These are phyloP conservation scores for Sebastes alutus DNA, from an alignment of 2,797 vertebrate species.

Conservation along the genomic window DNA sequence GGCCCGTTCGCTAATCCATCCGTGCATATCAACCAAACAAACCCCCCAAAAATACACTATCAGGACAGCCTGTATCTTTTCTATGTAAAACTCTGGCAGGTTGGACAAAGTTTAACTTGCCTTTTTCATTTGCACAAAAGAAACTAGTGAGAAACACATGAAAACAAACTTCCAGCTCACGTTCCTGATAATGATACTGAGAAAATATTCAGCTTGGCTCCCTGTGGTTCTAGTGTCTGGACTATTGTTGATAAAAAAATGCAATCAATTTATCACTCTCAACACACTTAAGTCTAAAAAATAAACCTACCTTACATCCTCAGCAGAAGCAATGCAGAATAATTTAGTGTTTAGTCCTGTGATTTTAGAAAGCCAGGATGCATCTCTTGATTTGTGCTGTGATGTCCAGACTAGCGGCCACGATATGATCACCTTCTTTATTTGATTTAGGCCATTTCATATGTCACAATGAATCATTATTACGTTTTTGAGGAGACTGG, in stretches of 20 bases:
- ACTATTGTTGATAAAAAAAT: neutral
- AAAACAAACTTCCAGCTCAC: neutral
- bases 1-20: no score
- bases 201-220: no score
- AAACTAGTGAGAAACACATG: neutral
- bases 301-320: neutral
- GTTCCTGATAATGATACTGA: no score
- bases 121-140: neutral
- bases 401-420: neutral
- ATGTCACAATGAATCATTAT: neutral
- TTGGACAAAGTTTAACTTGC: neutral
- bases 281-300: neutral
- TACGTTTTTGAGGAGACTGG: no score
- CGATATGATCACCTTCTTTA: neutral
- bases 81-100: neutral
- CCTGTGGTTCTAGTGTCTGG: neutral
- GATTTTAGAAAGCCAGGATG: neutral
- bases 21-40: no score
- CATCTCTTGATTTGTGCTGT: neutral
- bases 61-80: neutral
- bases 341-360: neutral
- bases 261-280: neutral
- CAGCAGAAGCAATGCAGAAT: neutral
- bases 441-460: neutral
- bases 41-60: no score